These are phyloP conservation scores for Gallinago nigripennis DNA, from an alignment of 2,797 vertebrate species.

Conservation along the genomic window DNA sequence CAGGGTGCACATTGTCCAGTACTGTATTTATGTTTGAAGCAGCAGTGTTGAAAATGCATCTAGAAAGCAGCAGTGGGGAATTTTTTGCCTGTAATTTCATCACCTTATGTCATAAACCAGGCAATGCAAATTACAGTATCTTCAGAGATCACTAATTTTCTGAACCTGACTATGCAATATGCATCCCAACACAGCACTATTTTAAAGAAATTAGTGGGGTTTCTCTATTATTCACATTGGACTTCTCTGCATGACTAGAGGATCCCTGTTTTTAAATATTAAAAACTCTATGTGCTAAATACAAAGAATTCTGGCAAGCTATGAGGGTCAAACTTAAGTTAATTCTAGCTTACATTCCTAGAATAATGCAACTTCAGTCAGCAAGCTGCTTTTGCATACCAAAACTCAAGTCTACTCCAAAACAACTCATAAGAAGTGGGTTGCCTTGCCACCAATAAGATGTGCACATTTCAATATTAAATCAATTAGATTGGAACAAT, in stretches of 20 bases:
- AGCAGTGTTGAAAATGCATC: not conserved
- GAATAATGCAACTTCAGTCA: not conserved
- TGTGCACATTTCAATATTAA: not conserved
- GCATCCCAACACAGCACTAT: not conserved
- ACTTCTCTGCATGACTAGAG: not conserved
- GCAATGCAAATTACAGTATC: not conserved
- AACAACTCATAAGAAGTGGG: not conserved
- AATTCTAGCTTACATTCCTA: not conserved
- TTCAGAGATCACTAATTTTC: not conserved
- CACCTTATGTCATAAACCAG: not conserved
- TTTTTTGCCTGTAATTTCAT: not conserved
- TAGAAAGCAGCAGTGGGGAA: not conserved
- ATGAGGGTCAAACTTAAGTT: fast-evolving
- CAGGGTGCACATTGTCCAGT: not conserved
- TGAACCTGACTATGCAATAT: not conserved
- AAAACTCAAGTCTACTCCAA: not conserved
- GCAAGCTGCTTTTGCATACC: not conserved
- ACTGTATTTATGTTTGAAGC: not conserved
- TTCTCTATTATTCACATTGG: not conserved
- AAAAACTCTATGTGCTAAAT: not conserved
- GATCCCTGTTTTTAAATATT: not conserved
- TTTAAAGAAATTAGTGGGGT: not conserved
- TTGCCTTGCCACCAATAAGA: not conserved
- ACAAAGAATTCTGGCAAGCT: not conserved
- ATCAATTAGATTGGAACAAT: not conserved